Evolutionary conservation across 2,888 invertebrate species (phyloP), one percentile per base, ranked within the genome.

Genomic region (Ennomos fuscantarius): DNA sequence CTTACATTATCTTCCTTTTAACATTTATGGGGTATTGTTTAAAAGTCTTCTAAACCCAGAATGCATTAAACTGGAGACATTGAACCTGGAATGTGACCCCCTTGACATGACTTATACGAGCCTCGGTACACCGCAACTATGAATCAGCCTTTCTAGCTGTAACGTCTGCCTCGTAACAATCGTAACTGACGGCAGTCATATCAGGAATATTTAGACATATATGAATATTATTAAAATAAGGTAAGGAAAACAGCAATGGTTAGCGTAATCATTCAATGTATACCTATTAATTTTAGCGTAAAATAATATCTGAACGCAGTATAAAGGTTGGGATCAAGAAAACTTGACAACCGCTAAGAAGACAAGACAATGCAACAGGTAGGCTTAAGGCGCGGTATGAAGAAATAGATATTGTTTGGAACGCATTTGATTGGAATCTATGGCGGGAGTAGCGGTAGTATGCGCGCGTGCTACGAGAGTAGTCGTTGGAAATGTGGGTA

Each of bases 1-100:
- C 68, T 49, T 45, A 72, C 70, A 81, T 64, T 86, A 88, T 85
- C 86, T 73, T 65, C 76, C 78, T 79, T 67, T 76, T 72, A 78
- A 79, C 76, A 74, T 81, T 82, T 81, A 79, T 74, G 76, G 73
- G 68, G 75, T 77, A 84, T 86, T 87, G 85, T 89, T 83, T 83
- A 82, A 82, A 80, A 74, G 75, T 76, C 72, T 79, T 74, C 73
- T 77, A 71, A 78, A 76, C 58, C 78, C 75, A 78, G 76, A 78
- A 81, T 76, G 76, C 79, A 74, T 84, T 83, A 80, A 78, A 69
- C 69, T 8, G 72, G 69, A 86, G 81, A 84, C 87, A 82, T 81
- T 88, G 86, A 86, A 87, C 89, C 78, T 86, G 79, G 76, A 69
- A 72, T 76, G 74, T 78, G 87, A 87, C 85, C 84, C 75, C 74